These are phyloP conservation scores for Drosophila colorata DNA, from an alignment of 2,888 invertebrate species.

Conservation along the genomic window DNA sequence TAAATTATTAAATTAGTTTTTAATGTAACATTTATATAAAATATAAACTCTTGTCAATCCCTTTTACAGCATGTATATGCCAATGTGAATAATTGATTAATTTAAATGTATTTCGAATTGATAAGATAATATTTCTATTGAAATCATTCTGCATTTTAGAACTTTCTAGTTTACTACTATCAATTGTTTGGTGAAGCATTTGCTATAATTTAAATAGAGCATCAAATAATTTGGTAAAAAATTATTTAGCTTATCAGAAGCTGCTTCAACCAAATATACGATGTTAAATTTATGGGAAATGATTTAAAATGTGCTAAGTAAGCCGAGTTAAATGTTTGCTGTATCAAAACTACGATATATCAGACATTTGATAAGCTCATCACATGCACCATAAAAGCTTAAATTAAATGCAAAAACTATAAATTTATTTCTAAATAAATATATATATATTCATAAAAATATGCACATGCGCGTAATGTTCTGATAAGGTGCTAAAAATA, in stretches of 20 bases:
- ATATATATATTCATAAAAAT: constrained; percentile 23
- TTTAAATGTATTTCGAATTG: too few relatives aligned
- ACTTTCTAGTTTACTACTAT: too few relatives aligned
- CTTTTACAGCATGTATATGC: too few relatives aligned
- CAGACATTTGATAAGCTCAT: constrained; percentile 37
- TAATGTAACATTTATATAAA: too few relatives aligned
- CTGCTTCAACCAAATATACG: constrained; percentile 8
- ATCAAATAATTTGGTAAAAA: too few relatives aligned
- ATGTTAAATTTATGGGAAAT: constrained; percentile 26
- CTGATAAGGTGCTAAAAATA: constrained; percentile 66
- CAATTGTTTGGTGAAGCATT: too few relatives aligned
- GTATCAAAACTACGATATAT: constrained; percentile 20
- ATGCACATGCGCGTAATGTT: constrained; percentile 54
- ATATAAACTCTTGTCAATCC: too few relatives aligned
- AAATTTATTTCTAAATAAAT: neutral
- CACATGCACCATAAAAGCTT: constrained; percentile 39
- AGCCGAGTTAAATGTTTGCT: constrained; percentile 27
- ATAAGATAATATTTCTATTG: too few relatives aligned
- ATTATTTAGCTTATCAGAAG: neutral
- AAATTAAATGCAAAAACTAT: constrained; percentile 12
- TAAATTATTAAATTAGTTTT: too few relatives aligned
- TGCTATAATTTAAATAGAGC: too few relatives aligned
- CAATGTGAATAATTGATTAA: too few relatives aligned
- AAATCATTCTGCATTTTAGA: too few relatives aligned
- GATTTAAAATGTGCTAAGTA: constrained; percentile 34